Conservation (phyloP, 2,797 vertebrate species). For the Tokudaia tokunoshimensis region DNA sequence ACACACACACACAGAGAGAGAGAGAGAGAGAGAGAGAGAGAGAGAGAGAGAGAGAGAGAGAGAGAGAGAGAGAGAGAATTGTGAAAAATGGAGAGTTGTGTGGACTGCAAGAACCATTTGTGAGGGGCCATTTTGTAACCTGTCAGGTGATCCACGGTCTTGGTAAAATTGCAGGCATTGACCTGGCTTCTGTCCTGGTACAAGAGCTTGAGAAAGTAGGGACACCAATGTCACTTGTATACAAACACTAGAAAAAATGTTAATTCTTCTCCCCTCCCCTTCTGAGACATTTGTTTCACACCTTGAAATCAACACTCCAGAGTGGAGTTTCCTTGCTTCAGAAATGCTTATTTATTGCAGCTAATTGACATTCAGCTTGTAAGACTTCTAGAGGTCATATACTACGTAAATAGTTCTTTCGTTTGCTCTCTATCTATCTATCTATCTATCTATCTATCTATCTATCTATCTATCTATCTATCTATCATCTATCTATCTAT, state of each 20-base stretch:
- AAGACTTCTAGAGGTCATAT: background rate
- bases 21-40: background rate
- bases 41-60: background rate
- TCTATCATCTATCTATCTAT: background rate
- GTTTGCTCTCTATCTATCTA: background rate
- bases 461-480: background rate
- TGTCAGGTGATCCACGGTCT: background rate
- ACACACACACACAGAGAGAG: background rate
- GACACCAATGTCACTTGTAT: background rate
- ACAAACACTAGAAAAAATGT: background rate
- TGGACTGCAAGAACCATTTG: background rate
- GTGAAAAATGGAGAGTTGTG: background rate
- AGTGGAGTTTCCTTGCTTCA: constrained; percentile 1
- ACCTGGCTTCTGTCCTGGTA: background rate
- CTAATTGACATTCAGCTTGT: background rate
- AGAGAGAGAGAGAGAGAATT: background rate
- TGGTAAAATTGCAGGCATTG: background rate
- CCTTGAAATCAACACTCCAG: background rate
- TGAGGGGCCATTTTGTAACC: background rate
- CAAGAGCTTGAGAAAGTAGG: background rate
- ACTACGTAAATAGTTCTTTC: background rate
- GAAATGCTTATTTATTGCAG: background rate
- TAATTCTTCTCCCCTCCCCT: no score
- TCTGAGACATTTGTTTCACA: background rate
- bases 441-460: no score